Evolutionary conservation across 2,888 invertebrate genomes (phyloP), one percentile per base, ranked within the genome.

Genomic region (Callosobruchus maculatus): DNA sequence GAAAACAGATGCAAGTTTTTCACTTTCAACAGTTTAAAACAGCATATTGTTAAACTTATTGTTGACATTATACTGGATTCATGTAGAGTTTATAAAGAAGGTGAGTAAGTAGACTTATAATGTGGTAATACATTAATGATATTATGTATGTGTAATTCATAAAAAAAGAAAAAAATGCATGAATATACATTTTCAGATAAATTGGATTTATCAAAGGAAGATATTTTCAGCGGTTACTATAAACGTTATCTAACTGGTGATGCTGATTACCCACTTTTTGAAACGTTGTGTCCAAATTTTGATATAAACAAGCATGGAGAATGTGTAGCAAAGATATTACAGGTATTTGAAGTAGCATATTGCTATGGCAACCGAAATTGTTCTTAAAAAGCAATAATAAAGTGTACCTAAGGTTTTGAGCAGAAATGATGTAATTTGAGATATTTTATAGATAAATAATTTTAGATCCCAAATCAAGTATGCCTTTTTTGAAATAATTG

Each of bases 1-100:
- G 77, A 79, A 71, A 78, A 76, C 75, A 74, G 85, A 70, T 82
- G 82, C 74, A 81, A 78, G 5, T 84, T 85, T 77, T 74, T 83
- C n/a, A 79, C 82, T 20, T 85, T 84, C 77, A 77, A 82, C 30
- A 68, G 72, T 26, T 21, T 79, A 18, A 83, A 82, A 69, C 81
- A 83, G 68, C 77, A 81, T 71, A 80, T 83, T 72, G 79, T 79
- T 67, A 78, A 78, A 73, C 73, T 78, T 72, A 71, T 75, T 70
- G 79, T 82, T 70, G 76, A 80, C 22, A 74, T 82, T 20, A 74
- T 83, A 22, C 74, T 22, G 13, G 76, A 76, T 67, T 30, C 72
- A 5, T 77, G 75, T 67, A 72, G 70, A 26, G 21, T 70, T 7
- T 71, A 74, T 72, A 67, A 68, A 21, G 68, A 68, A 68, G 22